Percentiles rank a stretch among this genome's conserved stretches.
Conservation (phyloP, 92 coral and sea anemone genomes). For the Parazoanthus swiftii region DNA sequence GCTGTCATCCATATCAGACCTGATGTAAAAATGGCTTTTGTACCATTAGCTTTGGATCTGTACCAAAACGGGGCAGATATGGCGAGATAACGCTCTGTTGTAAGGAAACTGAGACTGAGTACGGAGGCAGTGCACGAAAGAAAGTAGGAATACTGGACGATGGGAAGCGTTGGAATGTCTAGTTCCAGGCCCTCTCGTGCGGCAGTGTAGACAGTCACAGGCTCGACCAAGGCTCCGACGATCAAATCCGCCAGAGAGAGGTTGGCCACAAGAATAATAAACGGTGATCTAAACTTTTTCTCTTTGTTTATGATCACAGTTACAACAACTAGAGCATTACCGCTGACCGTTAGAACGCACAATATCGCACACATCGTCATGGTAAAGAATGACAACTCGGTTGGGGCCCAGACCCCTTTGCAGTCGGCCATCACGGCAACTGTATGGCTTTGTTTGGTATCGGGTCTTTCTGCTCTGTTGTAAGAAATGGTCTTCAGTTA, state of each 20-base stretch:
- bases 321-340: constrained; percentile 27
- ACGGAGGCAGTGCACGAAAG: constrained; percentile 35
- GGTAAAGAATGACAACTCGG: constrained; percentile 26
- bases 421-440: constrained; percentile 23
- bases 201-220: constrained; percentile 28
- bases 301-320: constrained; percentile 9
- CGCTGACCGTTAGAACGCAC: constrained; percentile 19
- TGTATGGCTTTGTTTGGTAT: background rate
- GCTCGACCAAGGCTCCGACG: constrained; percentile 33
- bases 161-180: background rate
- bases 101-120: constrained; percentile 26
- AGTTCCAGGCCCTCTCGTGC: constrained; percentile 33
- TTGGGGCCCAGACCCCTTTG: constrained; percentile 24
- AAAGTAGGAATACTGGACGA: constrained; percentile 36
- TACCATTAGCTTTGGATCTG: constrained; percentile 4
- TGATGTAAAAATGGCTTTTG: constrained; percentile 10
- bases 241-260: constrained; percentile 31
- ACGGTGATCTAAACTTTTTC: constrained; percentile 31
- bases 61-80: constrained; percentile 37
- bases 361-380: constrained; percentile 32
- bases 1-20: constrained; percentile 13
- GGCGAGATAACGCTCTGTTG: constrained; percentile 38
- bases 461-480: background rate
- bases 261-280: constrained; percentile 17
- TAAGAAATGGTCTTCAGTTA: background rate